phyloP scores from a whole-genome alignment of 2,113 vertebrate species.

The Sturnus vulgaris region DNA sequence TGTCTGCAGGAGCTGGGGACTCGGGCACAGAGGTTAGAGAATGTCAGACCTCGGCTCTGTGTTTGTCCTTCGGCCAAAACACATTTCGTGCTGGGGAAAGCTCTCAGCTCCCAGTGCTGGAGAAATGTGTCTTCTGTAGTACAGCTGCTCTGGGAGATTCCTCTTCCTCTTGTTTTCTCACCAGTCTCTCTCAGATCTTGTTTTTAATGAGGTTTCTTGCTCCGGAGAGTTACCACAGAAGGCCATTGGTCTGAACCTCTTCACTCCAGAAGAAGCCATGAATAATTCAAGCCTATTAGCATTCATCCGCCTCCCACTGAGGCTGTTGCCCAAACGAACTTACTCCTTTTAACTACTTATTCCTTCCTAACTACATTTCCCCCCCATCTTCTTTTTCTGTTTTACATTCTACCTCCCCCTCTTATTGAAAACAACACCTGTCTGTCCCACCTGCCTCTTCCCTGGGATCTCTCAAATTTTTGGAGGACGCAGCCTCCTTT shows the following conservation, averaged over 20 bases:
- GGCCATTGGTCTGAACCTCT: background rate
- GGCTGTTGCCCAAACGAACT: background rate
- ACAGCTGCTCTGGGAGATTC: background rate
- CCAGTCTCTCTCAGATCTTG: background rate
- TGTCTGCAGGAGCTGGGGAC: background rate
- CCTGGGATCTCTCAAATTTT: no score
- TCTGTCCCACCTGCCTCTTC: background rate
- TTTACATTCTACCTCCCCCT: background rate
- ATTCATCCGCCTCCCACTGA: background rate
- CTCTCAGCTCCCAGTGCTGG: background rate
- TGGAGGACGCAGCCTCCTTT: no score
- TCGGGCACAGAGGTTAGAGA: fast-evolving
- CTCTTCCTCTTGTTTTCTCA: background rate
- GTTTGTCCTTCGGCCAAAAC: background rate
- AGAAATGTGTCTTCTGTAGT: background rate
- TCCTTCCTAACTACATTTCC: background rate
- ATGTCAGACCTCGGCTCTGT: background rate
- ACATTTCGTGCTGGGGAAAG: background rate
- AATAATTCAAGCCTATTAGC: background rate
- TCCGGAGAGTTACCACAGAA: background rate
- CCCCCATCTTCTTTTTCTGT: background rate
- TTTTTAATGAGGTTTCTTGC: background rate
- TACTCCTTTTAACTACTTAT: background rate
- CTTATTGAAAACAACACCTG: background rate
- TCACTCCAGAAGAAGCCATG: background rate